A percentile compares a stretch with the other conserved stretches of the same genome.
phyloP scores from a whole-genome alignment of 1,140 invertebrate species.

The Brachionus rotundiformis region DNA sequence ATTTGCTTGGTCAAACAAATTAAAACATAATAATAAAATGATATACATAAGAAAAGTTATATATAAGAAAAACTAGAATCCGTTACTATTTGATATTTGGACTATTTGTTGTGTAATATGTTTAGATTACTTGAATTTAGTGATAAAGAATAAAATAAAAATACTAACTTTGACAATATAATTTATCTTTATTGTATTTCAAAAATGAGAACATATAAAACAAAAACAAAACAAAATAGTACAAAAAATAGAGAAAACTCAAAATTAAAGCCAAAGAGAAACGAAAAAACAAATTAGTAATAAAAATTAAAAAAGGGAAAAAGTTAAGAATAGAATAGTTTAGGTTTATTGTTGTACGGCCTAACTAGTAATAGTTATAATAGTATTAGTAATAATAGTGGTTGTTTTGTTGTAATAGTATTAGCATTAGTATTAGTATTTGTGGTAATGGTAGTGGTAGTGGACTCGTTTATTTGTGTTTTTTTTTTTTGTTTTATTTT shows the following conservation, averaged over 20 bases:
- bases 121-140: constrained; percentile 21
- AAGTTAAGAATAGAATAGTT: constrained; percentile 14
- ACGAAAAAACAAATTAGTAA: background rate
- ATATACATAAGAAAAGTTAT: background rate
- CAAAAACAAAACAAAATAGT: background rate
- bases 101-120: background rate
- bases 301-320: too few relatives aligned
- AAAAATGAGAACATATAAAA: background rate
- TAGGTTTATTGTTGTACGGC: background rate
- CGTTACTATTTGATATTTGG: background rate
- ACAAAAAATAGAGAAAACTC: too few relatives aligned
- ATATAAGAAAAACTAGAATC: background rate
- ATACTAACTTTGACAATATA: constrained; percentile 36
- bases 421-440: background rate
- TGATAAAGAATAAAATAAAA: too few relatives aligned
- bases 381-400: background rate
- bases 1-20: background rate
- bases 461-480: constrained; percentile 15
- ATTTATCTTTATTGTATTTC: constrained; percentile 14
- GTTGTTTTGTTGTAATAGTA: background rate
- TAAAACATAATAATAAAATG: background rate
- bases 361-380: background rate
- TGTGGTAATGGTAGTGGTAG: background rate
- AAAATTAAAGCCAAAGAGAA: too few relatives aligned
- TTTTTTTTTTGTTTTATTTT: background rate